Conservation (phyloP, 2,888 invertebrate genomes). For the Caenorhabditis sp. region DNA sequence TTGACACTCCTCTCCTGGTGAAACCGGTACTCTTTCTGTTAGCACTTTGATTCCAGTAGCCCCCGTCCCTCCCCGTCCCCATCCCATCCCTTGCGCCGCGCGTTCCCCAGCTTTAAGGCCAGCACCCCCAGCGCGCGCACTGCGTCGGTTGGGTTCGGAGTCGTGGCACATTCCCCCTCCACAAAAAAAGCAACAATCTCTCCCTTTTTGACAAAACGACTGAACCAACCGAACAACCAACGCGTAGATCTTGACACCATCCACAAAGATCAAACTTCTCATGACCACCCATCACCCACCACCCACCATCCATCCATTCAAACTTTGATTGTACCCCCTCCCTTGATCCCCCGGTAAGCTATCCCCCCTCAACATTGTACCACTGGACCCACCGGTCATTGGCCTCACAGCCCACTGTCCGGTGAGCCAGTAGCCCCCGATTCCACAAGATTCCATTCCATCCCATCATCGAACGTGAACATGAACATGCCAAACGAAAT, state of each 20-base stretch:
- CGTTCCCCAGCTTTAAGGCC: constrained; percentile 21
- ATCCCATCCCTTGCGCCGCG: constrained; percentile 50
- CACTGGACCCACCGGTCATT: constrained; percentile 54
- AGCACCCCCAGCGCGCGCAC: constrained; percentile 17
- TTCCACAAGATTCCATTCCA: constrained; percentile 24
- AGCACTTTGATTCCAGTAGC: too few relatives aligned
- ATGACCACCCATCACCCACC: constrained; percentile 8
- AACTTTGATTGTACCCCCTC: constrained; percentile 35
- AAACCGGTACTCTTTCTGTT: too few relatives aligned
- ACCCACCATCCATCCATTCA: too few relatives aligned
- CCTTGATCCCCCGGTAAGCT: constrained; percentile 5
- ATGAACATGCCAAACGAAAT: constrained; percentile 57
- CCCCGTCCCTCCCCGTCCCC: constrained; percentile 14
- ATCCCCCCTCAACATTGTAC: constrained; percentile 55
- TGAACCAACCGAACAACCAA: constrained; percentile 37
- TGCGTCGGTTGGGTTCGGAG: constrained; percentile 6
- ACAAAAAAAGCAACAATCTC: constrained; percentile 8
- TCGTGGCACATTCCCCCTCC: background rate
- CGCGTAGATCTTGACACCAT: constrained; percentile 17
- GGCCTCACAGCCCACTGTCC: constrained; percentile 20
- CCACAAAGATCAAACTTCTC: constrained; percentile 32
- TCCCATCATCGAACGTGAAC: too few relatives aligned
- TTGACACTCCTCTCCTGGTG: too few relatives aligned
- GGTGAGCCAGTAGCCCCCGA: constrained; percentile 45
- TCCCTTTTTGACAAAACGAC: constrained; percentile 18